Evolutionary conservation across 2,113 vertebrate genomes (phyloP), one percentile per base, ranked within the genome.

Genomic region (Meleagris gallopavo): DNA sequence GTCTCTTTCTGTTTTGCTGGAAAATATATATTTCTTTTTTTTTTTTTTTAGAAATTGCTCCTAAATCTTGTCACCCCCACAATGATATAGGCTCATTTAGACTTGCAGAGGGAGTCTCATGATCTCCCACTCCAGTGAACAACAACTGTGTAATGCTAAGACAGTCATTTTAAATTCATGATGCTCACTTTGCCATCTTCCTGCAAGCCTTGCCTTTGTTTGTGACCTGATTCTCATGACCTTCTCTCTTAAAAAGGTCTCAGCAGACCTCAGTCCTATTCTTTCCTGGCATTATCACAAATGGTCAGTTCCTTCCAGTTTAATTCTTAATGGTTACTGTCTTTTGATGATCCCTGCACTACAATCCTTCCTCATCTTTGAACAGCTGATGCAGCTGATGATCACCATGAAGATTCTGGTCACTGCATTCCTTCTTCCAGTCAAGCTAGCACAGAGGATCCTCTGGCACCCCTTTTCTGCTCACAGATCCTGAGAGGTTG

Each of bases 221-320:
- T 88, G 27, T 84, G 88, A 72, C 75, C 84, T 88, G 57, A 88
- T 95, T 96, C 89, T 90, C 91, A 96, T 72, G 93, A 95, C 90
- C 91, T 89, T 69, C 25, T 27, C 34, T 80, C 85, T 70, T 66
- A 46, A 96, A 94, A 78, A 78, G 62, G 48, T 5, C 88, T 95
- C 85, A 94, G 70, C 75, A 94, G 91, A 89, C 73, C 34, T 93
- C 69, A 20, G 46, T 61, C 41, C 46, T 83, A 2, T 71, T 70
- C 81, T 96, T 96, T 95, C 72, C 79, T 91, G 78, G 52, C 64
- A 62, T 80, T 64, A 89, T 69, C 50, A 50, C 41, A 89, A 80
- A 92, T 41, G 34, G 15, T 92, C 38, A 52, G 0, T 88, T 93
- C 30, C 71, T 9, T 65, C 36, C 40, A 67, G 10, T 80, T 88